Conservation (phyloP, 2,888 invertebrate genomes). For the Taphrorychus bicolor region DNA sequence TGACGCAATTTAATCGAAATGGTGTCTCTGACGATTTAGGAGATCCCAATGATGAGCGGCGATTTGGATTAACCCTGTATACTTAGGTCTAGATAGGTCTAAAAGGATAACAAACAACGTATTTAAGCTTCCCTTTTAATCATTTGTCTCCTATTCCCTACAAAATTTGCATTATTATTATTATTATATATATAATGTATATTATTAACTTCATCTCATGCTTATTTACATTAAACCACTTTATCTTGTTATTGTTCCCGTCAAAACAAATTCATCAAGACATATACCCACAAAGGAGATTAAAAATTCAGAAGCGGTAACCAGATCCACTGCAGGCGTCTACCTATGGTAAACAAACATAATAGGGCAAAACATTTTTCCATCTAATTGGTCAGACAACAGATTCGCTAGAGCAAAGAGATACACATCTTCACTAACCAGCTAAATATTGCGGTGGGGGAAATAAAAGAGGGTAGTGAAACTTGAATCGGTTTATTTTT, state of each 20-base stretch:
- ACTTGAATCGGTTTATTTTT: slow-evolving; percentile 31
- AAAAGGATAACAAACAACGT: too few relatives aligned
- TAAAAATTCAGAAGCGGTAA: slow-evolving; percentile 36
- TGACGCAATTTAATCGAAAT: too few relatives aligned
- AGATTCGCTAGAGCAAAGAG: slow-evolving; percentile 40
- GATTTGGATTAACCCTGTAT: too few relatives aligned
- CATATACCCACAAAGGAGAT: slow-evolving; percentile 11
- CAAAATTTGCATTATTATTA: too few relatives aligned
- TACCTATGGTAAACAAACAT: slow-evolving; percentile 45
- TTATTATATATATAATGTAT: too few relatives aligned
- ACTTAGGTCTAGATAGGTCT: too few relatives aligned
- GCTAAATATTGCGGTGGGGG: slow-evolving; percentile 23
- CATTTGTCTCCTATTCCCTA: too few relatives aligned
- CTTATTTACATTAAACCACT: too few relatives aligned
- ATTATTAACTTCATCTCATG: too few relatives aligned
- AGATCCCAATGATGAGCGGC: too few relatives aligned
- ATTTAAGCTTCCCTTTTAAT: too few relatives aligned
- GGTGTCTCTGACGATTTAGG: too few relatives aligned
- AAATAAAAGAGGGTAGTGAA: slow-evolving; percentile 26
- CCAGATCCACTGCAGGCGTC: slow-evolving; percentile 29
- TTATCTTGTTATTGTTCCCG: background rate
- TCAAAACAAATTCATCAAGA: slow-evolving; percentile 3
- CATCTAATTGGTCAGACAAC: slow-evolving; percentile 56
- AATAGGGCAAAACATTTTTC: slow-evolving; percentile 51
- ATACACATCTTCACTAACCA: slow-evolving; percentile 49